These are phyloP conservation scores for Thinocorus orbignyianus DNA, from an alignment of 2,113 vertebrate species.

Conservation along the genomic window DNA sequence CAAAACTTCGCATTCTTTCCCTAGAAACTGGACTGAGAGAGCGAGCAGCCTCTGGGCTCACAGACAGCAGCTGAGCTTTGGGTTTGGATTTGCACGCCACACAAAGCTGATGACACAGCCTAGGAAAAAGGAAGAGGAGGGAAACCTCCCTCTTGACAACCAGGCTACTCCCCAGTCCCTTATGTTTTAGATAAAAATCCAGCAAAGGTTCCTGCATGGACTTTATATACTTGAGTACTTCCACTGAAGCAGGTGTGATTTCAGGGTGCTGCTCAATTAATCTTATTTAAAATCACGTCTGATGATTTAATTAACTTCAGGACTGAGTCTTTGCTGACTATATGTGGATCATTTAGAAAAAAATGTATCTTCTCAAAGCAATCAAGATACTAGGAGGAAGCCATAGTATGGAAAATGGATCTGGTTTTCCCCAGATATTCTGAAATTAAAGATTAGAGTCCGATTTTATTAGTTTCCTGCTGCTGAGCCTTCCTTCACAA, in stretches of 20 bases:
- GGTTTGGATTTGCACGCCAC: fast-evolving
- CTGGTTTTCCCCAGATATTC: background rate
- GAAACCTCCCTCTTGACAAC: background rate
- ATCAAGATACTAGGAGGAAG: background rate
- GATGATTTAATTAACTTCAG: background rate
- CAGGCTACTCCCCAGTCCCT: background rate
- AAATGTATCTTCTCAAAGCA: background rate
- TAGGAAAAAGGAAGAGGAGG: background rate
- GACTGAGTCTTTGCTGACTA: background rate
- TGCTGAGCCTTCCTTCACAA: background rate
- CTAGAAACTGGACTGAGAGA: background rate
- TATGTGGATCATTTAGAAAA: background rate
- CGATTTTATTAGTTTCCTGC: background rate
- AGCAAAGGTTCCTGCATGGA: background rate
- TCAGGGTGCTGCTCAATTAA: background rate
- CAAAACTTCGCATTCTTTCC: background rate
- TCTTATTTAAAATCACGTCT: background rate
- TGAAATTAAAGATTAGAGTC: background rate
- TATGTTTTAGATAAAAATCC: background rate
- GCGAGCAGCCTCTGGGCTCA: background rate
- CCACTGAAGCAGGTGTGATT: background rate
- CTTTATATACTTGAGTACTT: background rate
- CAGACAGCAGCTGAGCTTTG: fast-evolving
- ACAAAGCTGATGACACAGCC: background rate
- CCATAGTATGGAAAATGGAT: background rate